Base-by-base conservation (phyloP, 2,888 invertebrate genomes). In the Mechanitis mazaeus region DNA sequence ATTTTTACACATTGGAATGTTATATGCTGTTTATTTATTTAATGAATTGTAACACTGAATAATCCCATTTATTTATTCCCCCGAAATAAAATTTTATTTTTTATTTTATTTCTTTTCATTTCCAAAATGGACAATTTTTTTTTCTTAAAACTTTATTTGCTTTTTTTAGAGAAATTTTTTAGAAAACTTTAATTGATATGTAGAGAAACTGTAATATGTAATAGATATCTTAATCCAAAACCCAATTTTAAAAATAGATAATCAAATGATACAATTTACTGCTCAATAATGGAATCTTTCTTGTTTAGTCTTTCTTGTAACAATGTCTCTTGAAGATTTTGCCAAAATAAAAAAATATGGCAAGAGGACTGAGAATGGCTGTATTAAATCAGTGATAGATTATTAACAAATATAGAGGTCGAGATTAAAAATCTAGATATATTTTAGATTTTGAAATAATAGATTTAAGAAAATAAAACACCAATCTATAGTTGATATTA, bases 71-170 rank as follows among this genome's bases (percentile, higher is more conserved):
- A 84, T 84, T 84, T 84, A 83, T 78, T 66, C 74, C 74, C 75
- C 77, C 66, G 75, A 77, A 88, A 87, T 87, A 88, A 88, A 87
- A 74, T 71, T 83, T 83, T 83, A 83, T 84, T 85, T 87, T 84
- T 69, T 70, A 79, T 57, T 75, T 78, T 75, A 70, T 68, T 64
- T 71, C 77, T 75, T 76, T 76, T 75, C 74, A 75, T 73, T 71
- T 56, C 35, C 38, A 57, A 42, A 33, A 33, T 64, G 55, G 55
- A 35, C 55, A 46, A 11, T 38, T 53, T 59, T 55, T 55, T 45
- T 50, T 65, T 5, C 9, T 45, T 57, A 54, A 20, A 20, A 20
- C 20, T 20, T 20, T 20, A 20, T 20, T 20, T 20, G 20, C 20
- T 20, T 20, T 20, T 20, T 20, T 20, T 35, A 35, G 35, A 35